Conservation (phyloP, 2,888 invertebrate genomes). For the Cheilosia vulpina region DNA sequence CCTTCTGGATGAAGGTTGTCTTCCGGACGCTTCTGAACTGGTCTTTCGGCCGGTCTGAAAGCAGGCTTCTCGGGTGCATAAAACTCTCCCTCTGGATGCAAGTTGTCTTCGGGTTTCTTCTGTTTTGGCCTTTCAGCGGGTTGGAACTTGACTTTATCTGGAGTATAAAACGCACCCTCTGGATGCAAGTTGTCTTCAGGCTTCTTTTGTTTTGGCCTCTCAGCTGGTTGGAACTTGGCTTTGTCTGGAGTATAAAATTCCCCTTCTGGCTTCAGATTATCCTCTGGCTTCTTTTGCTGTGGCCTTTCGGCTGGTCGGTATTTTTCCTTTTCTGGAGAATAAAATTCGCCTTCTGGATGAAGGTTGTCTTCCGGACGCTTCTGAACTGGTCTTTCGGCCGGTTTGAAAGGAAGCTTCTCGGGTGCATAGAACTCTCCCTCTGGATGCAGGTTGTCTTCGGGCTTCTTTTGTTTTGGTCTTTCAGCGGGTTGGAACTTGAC, state of each 20-base stretch:
- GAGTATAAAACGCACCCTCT: constrained; percentile 85
- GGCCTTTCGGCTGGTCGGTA: constrained; percentile 83
- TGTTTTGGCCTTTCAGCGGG: constrained; percentile 84
- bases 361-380: too few species aligned
- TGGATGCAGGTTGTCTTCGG: too few species aligned
- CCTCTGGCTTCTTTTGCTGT: constrained; percentile 84
- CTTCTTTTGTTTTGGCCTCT: constrained; percentile 77
- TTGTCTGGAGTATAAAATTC: constrained; percentile 84
- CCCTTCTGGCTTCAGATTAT: constrained; percentile 86
- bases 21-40: constrained; percentile 82
- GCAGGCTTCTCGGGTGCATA: constrained; percentile 80
- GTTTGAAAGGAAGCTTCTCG: too few species aligned
- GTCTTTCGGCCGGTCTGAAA: constrained; percentile 82
- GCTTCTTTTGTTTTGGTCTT: too few species aligned
- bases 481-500: too few species aligned
- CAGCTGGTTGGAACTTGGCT: too few species aligned
- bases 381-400: too few species aligned
- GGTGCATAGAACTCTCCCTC: too few species aligned
- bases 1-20: constrained; percentile 86
- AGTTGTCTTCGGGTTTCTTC: constrained; percentile 83
- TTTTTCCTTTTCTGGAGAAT: constrained; percentile 82
- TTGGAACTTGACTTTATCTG: constrained; percentile 77
- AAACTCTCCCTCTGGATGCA: constrained; percentile 85
- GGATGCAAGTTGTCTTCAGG: constrained; percentile 85
- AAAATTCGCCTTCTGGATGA: constrained; percentile 86